Percentiles rank a stretch among this genome's conserved stretches.
phyloP scores from a whole-genome alignment of 2,113 vertebrate genomes.

The Machaerirhynchus nigripectus region DNA sequence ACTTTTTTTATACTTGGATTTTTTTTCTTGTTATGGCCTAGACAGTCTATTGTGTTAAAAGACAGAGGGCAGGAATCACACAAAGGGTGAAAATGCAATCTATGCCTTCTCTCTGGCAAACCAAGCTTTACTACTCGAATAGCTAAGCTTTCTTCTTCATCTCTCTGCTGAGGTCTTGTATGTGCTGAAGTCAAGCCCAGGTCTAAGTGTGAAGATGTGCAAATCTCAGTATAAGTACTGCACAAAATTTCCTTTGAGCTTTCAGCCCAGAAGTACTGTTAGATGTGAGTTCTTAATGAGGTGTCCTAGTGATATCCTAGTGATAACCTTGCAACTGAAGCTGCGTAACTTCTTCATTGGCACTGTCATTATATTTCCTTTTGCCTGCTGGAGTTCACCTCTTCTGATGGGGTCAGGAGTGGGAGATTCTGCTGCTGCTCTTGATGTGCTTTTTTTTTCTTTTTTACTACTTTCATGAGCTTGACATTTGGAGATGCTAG shows the following conservation, averaged over 20 bases:
- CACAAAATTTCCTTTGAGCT: not conserved
- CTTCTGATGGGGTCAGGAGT: not conserved
- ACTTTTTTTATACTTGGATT: not conserved
- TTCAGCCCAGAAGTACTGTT: not conserved
- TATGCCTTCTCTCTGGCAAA: not conserved
- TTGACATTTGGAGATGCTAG: not conserved
- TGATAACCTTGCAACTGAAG: not conserved
- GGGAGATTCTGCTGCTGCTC: not conserved
- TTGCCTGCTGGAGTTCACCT: not conserved
- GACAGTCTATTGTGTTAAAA: not conserved
- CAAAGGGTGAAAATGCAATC: not conserved
- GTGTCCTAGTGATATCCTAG: not conserved
- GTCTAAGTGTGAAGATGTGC: not conserved
- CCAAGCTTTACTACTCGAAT: not conserved
- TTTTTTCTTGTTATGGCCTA: not conserved
- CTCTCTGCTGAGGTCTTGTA: not conserved
- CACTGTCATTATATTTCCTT: not conserved
- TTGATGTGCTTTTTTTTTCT: not conserved
- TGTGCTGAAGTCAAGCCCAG: not conserved
- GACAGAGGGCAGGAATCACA: not conserved
- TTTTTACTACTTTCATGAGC: not conserved
- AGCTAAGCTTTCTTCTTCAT: not conserved
- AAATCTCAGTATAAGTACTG: not conserved
- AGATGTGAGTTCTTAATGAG: not conserved
- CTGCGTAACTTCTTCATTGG: not conserved